These are phyloP conservation scores for Gerris buenoi DNA, from an alignment of 1,140 invertebrate genomes.

Conservation along the genomic window DNA sequence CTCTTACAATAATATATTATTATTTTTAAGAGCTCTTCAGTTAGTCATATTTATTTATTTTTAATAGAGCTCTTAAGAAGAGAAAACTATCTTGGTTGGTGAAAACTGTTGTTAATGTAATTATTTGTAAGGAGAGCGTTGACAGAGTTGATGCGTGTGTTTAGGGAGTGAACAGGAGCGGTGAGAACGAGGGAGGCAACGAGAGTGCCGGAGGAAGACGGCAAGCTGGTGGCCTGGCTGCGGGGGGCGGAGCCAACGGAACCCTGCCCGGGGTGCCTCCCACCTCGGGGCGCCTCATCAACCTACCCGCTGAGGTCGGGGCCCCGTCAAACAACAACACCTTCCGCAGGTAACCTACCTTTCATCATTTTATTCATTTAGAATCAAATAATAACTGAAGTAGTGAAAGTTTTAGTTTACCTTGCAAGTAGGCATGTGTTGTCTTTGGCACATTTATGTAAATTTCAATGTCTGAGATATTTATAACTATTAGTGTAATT, in stretches of 20 bases:
- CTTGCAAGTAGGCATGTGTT: no score
- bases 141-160: slow-evolving; percentile 3
- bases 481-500: no score
- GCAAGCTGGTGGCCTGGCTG: neutral
- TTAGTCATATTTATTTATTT: neutral
- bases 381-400: neutral
- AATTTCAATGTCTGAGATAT: no score
- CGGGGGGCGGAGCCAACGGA: slow-evolving; percentile 10
- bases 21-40: no score
- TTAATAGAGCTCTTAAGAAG: neutral
- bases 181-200: slow-evolving; percentile 10
- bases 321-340: neutral
- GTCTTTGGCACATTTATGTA: no score
- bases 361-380: neutral
- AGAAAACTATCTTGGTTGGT: neutral
- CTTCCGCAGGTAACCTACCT: neutral
- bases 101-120: neutral
- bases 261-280: slow-evolving; percentile 7
- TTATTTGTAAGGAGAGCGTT: neutral
- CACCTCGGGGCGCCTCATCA: neutral
- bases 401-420: neutral
- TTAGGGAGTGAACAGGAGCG: slow-evolving; percentile 13
- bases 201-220: neutral
- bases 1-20: no score
- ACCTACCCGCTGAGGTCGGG: slow-evolving; percentile 4